Percentiles rank a stretch among this genome's conserved stretches.
Conservation (phyloP, 2,888 invertebrate species). For the Cenopis cana region DNA sequence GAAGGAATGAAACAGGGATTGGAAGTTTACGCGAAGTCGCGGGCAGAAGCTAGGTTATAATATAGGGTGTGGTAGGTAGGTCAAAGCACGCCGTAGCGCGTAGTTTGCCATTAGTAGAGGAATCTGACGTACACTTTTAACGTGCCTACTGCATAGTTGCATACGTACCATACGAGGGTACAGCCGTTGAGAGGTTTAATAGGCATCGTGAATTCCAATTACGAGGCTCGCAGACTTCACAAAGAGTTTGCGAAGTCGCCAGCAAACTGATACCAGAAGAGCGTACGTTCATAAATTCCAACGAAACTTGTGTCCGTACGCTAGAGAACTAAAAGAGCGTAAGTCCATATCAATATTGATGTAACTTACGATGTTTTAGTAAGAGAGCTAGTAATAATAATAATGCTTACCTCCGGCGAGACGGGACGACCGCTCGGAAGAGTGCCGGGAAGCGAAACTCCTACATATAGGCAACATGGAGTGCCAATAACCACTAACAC, state of each 20-base stretch:
- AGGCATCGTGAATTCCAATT: neutral
- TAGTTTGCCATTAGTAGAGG: too few relatives aligned
- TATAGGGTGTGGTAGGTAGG: too few relatives aligned
- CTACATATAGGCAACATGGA: slow-evolving; percentile 35
- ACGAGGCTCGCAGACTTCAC: neutral
- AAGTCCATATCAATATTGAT: neutral
- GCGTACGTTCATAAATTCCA: slow-evolving; percentile 13
- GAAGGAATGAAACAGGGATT: too few relatives aligned
- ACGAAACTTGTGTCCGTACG: slow-evolving; percentile 4
- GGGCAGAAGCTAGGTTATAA: too few relatives aligned
- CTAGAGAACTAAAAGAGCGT: slow-evolving; percentile 3
- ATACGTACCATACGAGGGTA: too few relatives aligned
- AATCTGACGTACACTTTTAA: too few relatives aligned
- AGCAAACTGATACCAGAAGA: slow-evolving; percentile 11
- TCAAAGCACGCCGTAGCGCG: too few relatives aligned
- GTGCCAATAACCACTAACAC: slow-evolving; percentile 35
- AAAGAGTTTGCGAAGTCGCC: slow-evolving; percentile 17
- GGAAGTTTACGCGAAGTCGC: too few relatives aligned
- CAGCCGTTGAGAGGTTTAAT: neutral
- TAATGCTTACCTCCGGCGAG: slow-evolving; percentile 43
- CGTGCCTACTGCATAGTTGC: too few relatives aligned
- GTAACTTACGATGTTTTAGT: slow-evolving; percentile 13
- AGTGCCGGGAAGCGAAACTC: slow-evolving; percentile 42
- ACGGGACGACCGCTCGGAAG: slow-evolving; percentile 44
- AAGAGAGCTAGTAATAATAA: slow-evolving; percentile 30